Percentiles rank a stretch among this genome's conserved stretches.
Evolutionary conservation across 2,888 invertebrate genomes (phyloP).

Genomic region (Ectemnius cavifrons): DNA sequence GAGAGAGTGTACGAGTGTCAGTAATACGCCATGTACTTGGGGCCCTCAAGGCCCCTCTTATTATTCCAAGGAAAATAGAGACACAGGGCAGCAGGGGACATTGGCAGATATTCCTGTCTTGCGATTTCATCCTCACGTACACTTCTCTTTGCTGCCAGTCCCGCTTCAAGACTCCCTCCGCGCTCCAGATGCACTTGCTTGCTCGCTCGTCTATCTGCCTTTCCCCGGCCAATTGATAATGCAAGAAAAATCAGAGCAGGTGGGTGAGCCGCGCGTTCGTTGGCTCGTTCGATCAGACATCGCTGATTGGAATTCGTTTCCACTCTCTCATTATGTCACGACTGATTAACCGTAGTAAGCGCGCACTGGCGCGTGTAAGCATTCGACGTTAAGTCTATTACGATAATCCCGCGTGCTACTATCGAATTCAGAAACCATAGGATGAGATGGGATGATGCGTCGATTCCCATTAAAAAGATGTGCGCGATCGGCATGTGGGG

Average conservation of each 20-base stretch:
- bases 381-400: conserved; percentile 55
- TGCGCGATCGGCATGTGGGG: no score
- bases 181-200: neutral
- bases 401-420: conserved; percentile 43
- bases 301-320: conserved; percentile 33
- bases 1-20: neutral
- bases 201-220: neutral
- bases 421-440: conserved; percentile 17
- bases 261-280: conserved; percentile 8
- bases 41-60: no score
- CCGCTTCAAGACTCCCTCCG: no score
- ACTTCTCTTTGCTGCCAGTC: no score
- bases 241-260: conserved; percentile 23
- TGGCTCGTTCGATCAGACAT: neutral
- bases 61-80: no score
- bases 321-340: conserved; percentile 59
- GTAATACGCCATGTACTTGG: neutral
- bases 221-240: neutral
- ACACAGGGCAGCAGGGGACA: no score
- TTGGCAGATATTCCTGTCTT: no score
- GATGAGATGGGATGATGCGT: neutral
- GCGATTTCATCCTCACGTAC: no score
- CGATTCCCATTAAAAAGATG: no score
- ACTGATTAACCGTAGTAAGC: conserved; percentile 59
- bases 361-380: conserved; percentile 57